A percentile compares a stretch with the other conserved stretches of the same genome.
These are phyloP conservation scores for Patella caerulea DNA, from an alignment of 2,888 invertebrate species.

Conservation along the genomic window DNA sequence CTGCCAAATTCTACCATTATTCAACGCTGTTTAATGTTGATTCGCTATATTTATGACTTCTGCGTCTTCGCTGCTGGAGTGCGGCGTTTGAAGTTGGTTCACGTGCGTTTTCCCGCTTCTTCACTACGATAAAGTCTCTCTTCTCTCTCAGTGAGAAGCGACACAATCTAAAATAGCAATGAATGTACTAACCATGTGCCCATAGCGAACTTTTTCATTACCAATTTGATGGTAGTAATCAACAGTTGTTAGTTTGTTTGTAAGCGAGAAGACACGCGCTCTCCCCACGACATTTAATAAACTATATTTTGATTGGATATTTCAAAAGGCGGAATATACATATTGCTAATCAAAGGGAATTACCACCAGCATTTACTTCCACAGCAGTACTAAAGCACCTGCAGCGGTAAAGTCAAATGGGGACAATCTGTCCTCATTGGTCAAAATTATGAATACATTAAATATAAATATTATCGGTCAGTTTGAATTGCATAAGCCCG, in stretches of 20 bases:
- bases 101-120: constrained; percentile 4
- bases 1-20: background rate
- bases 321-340: background rate
- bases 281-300: constrained; percentile 1
- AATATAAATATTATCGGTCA: too few relatives aligned
- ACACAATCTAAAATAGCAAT: background rate
- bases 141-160: background rate
- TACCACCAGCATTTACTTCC: too few relatives aligned
- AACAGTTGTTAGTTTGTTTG: too few relatives aligned
- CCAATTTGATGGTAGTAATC: too few relatives aligned
- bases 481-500: too few relatives aligned
- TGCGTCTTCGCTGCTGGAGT: background rate
- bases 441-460: too few relatives aligned
- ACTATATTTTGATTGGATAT: constrained; percentile 7
- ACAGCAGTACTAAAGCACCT: too few relatives aligned
- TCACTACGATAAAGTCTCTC: background rate
- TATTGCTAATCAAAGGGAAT: too few relatives aligned
- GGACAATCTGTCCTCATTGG: too few relatives aligned
- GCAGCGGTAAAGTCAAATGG: too few relatives aligned
- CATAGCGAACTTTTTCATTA: too few relatives aligned
- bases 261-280: background rate
- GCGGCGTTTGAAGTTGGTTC: constrained; percentile 5
- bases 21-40: constrained; percentile 3
- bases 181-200: too few relatives aligned
- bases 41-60: constrained; percentile 5